Base-by-base conservation (phyloP, 1,140 invertebrate genomes). In the Drosophila azteca region DNA sequence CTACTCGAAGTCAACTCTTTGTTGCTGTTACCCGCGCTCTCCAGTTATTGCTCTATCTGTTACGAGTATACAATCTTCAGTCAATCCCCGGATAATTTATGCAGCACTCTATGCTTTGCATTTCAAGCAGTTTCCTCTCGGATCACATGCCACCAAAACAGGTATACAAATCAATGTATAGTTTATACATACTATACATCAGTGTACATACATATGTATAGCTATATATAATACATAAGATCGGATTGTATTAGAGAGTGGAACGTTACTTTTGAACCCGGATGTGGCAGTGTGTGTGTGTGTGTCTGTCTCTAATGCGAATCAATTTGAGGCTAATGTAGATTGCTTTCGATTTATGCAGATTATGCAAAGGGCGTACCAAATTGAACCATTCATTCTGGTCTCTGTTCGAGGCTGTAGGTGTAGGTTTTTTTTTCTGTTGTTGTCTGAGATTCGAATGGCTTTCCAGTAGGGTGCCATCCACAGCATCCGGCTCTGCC, bases 81-180 rank as follows among this genome's bases (percentile, higher is more conserved):
- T 44, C 35, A 7, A 59, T 59, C 15, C 57, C 39, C 29, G 39
- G 53, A 49, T 83, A 79, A 83, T 83, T 83, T 83, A 84, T 83
- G 71, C 66, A 78, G 35, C 63, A 43, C 64, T 72, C 69, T 67
- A 75, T 83, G 71, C 51, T 83, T 76, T 68, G 79, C 64, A 83
- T 83, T 76, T 71, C 66, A 67, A 83, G 60, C 75, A 75, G 66
- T 68, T 84, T 82, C 79, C 79, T 82, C 72, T 64, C 50, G 43
- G 67, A 46, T 60, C 70, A 62, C 52, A 68, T 69, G 60, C 59
- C 57, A 43, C 69, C 35, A 49, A 81, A 81, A 81, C 73, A 68
- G 69, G 79, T 73, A 68, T 82, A 66, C 17, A 70, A 64, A 67
- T 26, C 35, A 15, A 58, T 45, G 53, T 31, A 46, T 46, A 69